Conservation (phyloP, 2,888 invertebrate genomes). For the Xanthia icteritia region DNA sequence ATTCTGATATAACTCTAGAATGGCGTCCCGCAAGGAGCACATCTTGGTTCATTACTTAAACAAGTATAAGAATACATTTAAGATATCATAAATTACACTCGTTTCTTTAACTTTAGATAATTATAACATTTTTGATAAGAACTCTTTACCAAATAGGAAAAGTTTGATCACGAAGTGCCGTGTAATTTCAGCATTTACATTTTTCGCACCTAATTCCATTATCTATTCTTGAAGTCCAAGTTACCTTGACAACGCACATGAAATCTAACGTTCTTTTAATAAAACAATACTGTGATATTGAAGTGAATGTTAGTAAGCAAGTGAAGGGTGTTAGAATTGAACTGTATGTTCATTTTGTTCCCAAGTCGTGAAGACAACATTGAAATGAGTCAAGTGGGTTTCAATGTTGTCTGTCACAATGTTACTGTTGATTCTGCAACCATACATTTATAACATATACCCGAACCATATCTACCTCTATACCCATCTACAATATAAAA, state of each 20-base stretch:
- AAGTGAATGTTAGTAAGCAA: conserved; percentile 87
- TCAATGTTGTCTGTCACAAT: conserved; percentile 58
- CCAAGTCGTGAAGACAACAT: conserved; percentile 65
- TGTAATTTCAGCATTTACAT: conserved; percentile 86
- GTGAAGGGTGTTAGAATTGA: conserved; percentile 76
- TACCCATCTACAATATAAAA: conserved; percentile 80
- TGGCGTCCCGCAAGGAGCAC: conserved; percentile 42
- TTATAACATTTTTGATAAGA: conserved; percentile 11
- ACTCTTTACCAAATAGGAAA: conserved; percentile 71
- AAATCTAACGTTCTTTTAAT: conserved; percentile 69
- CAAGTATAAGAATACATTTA: conserved; percentile 50
- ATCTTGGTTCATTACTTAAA: conserved; percentile 26
- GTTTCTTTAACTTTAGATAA: conserved; percentile 43
- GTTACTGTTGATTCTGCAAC: conserved; percentile 66
- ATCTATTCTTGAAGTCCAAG: conserved; percentile 90
- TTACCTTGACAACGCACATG: conserved; percentile 79
- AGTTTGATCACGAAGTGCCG: conserved; percentile 70
- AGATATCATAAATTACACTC: conserved; percentile 44
- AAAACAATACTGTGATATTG: conserved; percentile 78
- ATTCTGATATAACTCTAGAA: conserved; percentile 24
- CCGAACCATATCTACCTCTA: conserved; percentile 69
- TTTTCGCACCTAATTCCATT: conserved; percentile 86
- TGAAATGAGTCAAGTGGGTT: conserved; percentile 66
- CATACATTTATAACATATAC: conserved; percentile 67
- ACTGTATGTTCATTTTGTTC: conserved; percentile 61